Percentiles rank a stretch among this genome's conserved stretches.
Evolutionary conservation across 2,888 invertebrate species (phyloP).

Genomic region (Dryomyza anilis): DNA sequence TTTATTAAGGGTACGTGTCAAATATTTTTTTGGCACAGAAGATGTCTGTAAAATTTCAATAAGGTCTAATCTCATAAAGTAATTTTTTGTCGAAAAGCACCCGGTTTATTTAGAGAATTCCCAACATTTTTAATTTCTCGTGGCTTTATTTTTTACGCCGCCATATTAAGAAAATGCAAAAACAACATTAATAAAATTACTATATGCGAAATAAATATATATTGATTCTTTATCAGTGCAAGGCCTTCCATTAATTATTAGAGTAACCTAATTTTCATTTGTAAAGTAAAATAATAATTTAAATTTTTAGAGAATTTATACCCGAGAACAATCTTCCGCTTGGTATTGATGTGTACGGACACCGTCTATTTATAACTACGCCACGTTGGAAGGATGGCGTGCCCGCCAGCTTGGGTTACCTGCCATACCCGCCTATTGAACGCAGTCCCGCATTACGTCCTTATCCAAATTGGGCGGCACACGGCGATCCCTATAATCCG

Average conservation of each 20-base stretch:
- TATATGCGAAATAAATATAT: not conserved
- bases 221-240: not conserved
- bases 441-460: slow-evolving; percentile 71
- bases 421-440: slow-evolving; percentile 67
- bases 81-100: no score
- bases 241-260: no score
- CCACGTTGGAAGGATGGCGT: slow-evolving; percentile 79
- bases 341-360: slow-evolving; percentile 73
- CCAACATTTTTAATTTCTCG: no score
- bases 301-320: slow-evolving; percentile 65
- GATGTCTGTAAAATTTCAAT: no score
- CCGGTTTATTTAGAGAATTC: no score
- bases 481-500: slow-evolving; percentile 53
- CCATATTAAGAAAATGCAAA: no score
- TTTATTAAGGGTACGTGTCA: no score
- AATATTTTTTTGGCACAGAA: no score
- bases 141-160: no score
- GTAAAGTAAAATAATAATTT: not conserved
- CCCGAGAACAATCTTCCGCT: slow-evolving; percentile 76
- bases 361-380: slow-evolving; percentile 74
- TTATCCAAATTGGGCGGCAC: slow-evolving; percentile 73
- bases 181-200: not conserved
- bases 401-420: slow-evolving; percentile 74
- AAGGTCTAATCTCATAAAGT: no score
- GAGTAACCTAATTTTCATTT: not conserved